Base-by-base conservation (phyloP, 2,888 invertebrate genomes). In the Drosophila melanosoma region DNA sequence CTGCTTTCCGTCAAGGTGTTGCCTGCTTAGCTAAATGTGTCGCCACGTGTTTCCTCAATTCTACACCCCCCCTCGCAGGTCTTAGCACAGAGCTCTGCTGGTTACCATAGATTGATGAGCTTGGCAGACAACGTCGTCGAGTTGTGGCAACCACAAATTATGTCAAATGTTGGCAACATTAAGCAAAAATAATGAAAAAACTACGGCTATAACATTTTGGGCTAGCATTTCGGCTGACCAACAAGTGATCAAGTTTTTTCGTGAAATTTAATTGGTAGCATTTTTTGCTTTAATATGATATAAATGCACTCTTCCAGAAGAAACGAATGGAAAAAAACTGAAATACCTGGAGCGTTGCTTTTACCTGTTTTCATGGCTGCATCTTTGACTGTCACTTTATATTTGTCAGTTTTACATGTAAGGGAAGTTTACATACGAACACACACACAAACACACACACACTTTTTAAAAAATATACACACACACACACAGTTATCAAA, bases 81-180 rank as follows among this genome's bases (percentile, higher is more conserved):
- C 33, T n/a, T 26, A 5, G 40, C 35, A 45, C 26, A 49, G 64
- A 61, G 53, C 40, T 51, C 66, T 45, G 61, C 48, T 42, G 79
- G 57, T 51, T 51, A 69, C 69, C 60, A 58, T 61, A 81, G 74
- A 83, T 83, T 81, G 83, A 83, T 83, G 83, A 54, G 79, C 65
- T 61, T 52, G 38, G 59, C 48, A 51, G 56, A 35, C 62, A 67
- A 62, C 40, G 36, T 52, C 42, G 51, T 32, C 63, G 26, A 62
- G 66, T 56, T 54, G 53, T 49, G 65, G 32, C 45, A 59, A 42
- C 58, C 76, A 15, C 81, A 69, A 80, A 86, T 74, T 62, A 83
- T 82, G 83, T 77, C 74, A 77, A 62, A 76, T 65, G 68, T 60
- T 48, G 60, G 26, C 26, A 35, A 45, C 36, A 68, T 57, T 32